Conservation (phyloP, 2,797 vertebrate genomes). For the Arrhamphus sclerolepis region DNA sequence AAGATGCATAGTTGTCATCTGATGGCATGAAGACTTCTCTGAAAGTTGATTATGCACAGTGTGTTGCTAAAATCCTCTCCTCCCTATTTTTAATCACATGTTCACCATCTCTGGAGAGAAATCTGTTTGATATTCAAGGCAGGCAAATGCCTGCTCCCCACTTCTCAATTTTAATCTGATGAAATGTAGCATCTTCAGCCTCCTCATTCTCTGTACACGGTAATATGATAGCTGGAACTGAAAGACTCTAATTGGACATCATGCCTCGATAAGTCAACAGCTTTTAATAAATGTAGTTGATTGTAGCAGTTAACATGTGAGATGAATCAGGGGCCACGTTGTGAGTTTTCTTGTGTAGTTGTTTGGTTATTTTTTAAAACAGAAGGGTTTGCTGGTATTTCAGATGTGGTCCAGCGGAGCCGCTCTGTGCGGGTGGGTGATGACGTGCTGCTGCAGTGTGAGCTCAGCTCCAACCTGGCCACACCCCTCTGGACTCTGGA, state of each 20-base stretch:
- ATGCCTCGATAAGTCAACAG: slow-evolving; percentile 23
- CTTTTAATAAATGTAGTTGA: slow-evolving; percentile 8
- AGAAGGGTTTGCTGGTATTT: slow-evolving; percentile 16
- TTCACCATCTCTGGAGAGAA: slow-evolving; percentile 64
- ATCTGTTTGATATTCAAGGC: slow-evolving; percentile 75
- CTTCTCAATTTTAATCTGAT: slow-evolving; percentile 59
- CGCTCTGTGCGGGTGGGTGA: slow-evolving; percentile 88
- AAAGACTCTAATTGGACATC: slow-evolving; percentile 32
- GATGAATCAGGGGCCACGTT: slow-evolving; percentile 10
- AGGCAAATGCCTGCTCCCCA: slow-evolving; percentile 53
- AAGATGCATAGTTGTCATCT: slow-evolving; percentile 61
- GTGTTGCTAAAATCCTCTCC: slow-evolving; percentile 60
- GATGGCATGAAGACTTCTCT: slow-evolving; percentile 58
- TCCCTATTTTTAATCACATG: slow-evolving; percentile 74
- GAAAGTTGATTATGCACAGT: slow-evolving; percentile 67
- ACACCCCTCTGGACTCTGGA: slow-evolving; percentile 88
- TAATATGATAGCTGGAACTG: slow-evolving; percentile 23
- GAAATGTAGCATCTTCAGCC: slow-evolving; percentile 47
- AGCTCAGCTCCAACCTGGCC: slow-evolving; percentile 93
- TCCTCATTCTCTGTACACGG: slow-evolving; percentile 19
- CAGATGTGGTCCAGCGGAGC: slow-evolving; percentile 72
- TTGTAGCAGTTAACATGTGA: slow-evolving; percentile 26
- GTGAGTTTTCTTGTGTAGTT: background rate
- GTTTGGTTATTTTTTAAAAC: background rate
- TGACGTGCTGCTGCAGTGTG: slow-evolving; percentile 92